These are phyloP conservation scores for Idaea dimidiata DNA, from an alignment of 2,888 invertebrate species.

Conservation along the genomic window DNA sequence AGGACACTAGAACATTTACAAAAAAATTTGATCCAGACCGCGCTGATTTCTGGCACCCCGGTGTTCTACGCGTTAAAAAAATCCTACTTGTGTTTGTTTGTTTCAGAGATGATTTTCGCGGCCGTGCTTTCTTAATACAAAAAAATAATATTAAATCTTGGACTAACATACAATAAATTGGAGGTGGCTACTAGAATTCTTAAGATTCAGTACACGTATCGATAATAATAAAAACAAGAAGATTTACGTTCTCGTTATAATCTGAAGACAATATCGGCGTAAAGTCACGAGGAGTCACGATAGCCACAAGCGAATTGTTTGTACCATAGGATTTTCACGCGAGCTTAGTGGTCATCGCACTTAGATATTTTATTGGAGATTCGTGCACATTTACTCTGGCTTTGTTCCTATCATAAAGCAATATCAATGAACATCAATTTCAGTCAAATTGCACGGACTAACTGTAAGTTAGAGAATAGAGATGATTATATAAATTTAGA, in stretches of 20 bases:
- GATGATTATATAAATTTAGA: too few species aligned
- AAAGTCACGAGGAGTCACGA: conserved; percentile 74
- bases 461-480: background rate
- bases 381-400: background rate
- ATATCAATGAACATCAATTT: background rate
- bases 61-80: background rate
- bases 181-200: background rate
- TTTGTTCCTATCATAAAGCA: background rate
- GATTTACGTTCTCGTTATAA: conserved; percentile 74
- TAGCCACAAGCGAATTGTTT: conserved; percentile 63
- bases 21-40: conserved; percentile 4
- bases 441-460: background rate
- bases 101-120: too few species aligned
- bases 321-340: conserved; percentile 67
- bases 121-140: too few species aligned
- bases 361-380: background rate
- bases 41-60: background rate
- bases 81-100: too few species aligned
- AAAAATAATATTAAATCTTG: background rate
- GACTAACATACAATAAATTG: background rate
- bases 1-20: background rate
- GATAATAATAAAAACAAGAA: conserved; percentile 69
- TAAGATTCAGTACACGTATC: conserved; percentile 43
- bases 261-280: conserved; percentile 66
- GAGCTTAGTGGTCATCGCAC: conserved; percentile 34